A percentile compares a stretch with the other conserved stretches of the same genome.
Conservation (phyloP, 2,888 invertebrate species). For the Ligdia adustata region DNA sequence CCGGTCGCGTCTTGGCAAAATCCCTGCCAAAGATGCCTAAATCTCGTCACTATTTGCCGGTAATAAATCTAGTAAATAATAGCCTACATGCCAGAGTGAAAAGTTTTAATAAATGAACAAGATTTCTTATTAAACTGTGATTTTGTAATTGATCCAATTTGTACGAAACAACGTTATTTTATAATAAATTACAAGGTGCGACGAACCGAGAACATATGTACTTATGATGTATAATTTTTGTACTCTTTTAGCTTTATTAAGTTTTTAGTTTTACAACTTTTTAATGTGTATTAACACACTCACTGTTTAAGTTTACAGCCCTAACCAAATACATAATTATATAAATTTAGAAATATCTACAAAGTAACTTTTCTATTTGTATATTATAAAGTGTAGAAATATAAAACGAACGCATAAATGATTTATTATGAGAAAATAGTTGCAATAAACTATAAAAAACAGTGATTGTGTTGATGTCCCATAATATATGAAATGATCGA, state of each 20-base stretch:
- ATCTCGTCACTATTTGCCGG: too few relatives aligned
- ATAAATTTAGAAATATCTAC: constrained; percentile 4
- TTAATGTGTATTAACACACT: constrained; percentile 80
- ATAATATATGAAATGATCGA: constrained; percentile 63
- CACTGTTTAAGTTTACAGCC: constrained; percentile 77
- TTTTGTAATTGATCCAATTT: too few relatives aligned
- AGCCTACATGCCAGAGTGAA: too few relatives aligned
- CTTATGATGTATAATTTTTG: constrained; percentile 53
- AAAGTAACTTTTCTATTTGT: too few relatives aligned
- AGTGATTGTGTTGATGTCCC: constrained; percentile 82
- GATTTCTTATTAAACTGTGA: too few relatives aligned
- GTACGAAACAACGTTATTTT: too few relatives aligned
- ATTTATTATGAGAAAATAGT: neutral
- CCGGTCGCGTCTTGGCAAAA: too few relatives aligned
- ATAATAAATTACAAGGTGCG: constrained; percentile 22
- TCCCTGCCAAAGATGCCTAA: too few relatives aligned
- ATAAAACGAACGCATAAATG: neutral
- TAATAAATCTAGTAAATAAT: too few relatives aligned
- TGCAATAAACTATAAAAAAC: constrained; percentile 50
- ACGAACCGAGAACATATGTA: constrained; percentile 20
- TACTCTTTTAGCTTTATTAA: constrained; percentile 76
- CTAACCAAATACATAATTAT: constrained; percentile 67
- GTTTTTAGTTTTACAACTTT: constrained; percentile 52
- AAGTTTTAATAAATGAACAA: too few relatives aligned
- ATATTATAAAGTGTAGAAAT: too few relatives aligned